Evolutionary conservation across 2,797 vertebrate species (phyloP), one percentile per base, ranked within the genome.

Genomic region (Lacerta viridis): DNA sequence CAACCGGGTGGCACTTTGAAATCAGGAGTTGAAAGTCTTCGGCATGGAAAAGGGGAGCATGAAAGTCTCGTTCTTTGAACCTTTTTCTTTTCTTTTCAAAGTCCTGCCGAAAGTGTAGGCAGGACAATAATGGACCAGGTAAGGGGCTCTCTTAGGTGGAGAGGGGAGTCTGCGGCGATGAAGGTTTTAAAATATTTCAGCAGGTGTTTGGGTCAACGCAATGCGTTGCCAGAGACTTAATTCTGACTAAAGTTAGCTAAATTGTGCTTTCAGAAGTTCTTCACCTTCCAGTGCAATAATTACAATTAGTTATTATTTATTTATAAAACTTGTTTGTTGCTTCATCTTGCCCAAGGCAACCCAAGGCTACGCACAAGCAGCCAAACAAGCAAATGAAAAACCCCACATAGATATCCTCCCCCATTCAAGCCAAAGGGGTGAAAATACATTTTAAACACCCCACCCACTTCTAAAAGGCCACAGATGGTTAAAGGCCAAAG

Each of bases 61-160:
- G 97, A 97, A 98, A 98, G 98, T 98, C 97, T 96, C 96, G 97
- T 97, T 97, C 98, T 98, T 98, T 98, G 98, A 98, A 98, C 97
- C 95, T 94, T 33, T 29, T 10, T n/a, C 29, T 3, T 92, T 92
- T 92, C 95, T 96, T 96, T 98, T 98, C 97, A 97, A 98, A 98
- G 96, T 96, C 94, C 92, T 82, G 87, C 87, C 82, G 95, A 96
- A 95, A 97, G 95, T 97, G 94, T 90, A 95, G 96, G 88, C 93
- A 95, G 95, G 96, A 96, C 97, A 97, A 96, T 97, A 96, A 96
- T 91, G 95, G 96, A 93, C 59, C 95, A 94, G 92, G 88, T 92
- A 94, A 92, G 91, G 89, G 91, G 80, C 88, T 95, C 92, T 93
- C 87, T 90, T 90, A 92, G 92, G 92, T 95, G 87, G 92, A 95